phyloP scores from a whole-genome alignment of 2,113 vertebrate genomes.

The Diadophis punctatus region DNA sequence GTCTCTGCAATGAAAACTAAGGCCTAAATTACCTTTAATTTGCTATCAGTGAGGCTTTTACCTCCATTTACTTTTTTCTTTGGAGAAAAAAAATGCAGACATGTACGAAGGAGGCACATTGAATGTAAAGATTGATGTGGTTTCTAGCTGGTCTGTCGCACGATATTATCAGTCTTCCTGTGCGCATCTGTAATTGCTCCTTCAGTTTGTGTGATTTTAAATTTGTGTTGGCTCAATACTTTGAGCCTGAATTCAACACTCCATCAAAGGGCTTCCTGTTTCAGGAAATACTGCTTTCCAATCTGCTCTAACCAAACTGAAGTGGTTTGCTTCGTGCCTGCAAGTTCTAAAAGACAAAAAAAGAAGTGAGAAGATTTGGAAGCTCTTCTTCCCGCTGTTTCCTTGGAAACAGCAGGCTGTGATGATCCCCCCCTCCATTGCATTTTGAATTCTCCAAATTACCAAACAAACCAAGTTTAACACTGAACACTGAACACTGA shows the following conservation, averaged over 20 bases:
- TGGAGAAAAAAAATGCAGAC: background rate
- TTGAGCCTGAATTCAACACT: background rate
- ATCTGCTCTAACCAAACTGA: background rate
- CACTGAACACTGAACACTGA: background rate
- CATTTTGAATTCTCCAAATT: background rate
- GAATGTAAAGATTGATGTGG: background rate
- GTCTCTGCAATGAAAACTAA: background rate
- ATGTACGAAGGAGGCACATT: background rate
- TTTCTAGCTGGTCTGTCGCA: background rate
- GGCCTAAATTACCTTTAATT: background rate
- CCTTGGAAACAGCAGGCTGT: background rate
- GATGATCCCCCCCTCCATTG: background rate
- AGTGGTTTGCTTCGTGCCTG: background rate
- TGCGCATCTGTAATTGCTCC: background rate
- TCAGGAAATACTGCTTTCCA: background rate
- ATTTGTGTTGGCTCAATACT: background rate
- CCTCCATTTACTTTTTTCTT: background rate
- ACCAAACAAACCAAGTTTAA: background rate
- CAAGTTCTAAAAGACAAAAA: background rate
- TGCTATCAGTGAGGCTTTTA: background rate
- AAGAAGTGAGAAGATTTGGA: background rate
- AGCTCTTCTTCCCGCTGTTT: background rate
- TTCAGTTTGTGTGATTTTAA: background rate
- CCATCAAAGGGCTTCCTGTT: background rate
- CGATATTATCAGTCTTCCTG: background rate